Evolutionary conservation across 2,113 vertebrate species (phyloP).

Genomic region (Mormyrus iriodes): DNA sequence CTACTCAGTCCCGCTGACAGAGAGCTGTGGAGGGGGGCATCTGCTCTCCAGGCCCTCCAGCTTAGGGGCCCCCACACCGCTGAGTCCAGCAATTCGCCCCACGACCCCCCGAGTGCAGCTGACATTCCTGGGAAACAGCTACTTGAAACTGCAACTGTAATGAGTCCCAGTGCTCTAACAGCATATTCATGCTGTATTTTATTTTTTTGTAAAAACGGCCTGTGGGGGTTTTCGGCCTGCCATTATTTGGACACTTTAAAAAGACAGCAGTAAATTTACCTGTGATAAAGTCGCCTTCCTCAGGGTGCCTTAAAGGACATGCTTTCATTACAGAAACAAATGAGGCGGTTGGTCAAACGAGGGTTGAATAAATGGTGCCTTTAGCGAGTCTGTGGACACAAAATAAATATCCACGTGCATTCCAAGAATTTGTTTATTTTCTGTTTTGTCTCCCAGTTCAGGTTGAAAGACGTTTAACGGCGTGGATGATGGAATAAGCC

Average conservation of each 20-base stretch:
- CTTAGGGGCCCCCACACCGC: neutral
- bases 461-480: neutral
- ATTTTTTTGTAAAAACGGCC: neutral
- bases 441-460: neutral
- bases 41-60: neutral
- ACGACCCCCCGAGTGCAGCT: neutral
- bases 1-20: neutral
- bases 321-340: neutral
- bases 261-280: constrained; percentile 9
- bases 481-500: neutral
- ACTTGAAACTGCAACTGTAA: neutral
- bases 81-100: neutral
- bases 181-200: neutral
- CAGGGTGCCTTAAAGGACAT: neutral
- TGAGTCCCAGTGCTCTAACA: neutral
- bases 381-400: neutral
- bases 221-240: neutral
- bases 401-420: neutral
- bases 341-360: neutral
- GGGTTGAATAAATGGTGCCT: neutral
- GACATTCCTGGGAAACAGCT: constrained; percentile 3
- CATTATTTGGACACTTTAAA: neutral
- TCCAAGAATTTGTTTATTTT: neutral
- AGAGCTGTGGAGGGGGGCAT: too few relatives aligned
- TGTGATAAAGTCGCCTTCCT: neutral